Evolutionary conservation across 2,797 vertebrate genomes (phyloP).

Genomic region (Esox lucius): DNA sequence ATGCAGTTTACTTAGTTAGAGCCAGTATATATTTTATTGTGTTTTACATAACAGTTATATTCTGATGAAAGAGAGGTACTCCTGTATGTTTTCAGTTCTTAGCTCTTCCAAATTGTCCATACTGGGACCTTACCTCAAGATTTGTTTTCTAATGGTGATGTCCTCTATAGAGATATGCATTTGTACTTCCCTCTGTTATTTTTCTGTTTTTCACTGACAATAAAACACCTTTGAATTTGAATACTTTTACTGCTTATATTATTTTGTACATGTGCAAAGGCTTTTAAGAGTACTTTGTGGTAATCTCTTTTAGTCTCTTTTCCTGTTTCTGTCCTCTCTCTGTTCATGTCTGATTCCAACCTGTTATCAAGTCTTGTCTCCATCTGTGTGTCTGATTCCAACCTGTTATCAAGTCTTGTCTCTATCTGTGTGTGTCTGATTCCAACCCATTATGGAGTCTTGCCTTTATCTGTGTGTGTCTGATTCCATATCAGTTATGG

Average conservation of each 20-base stretch:
- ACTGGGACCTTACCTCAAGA: conserved; percentile 38
- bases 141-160: conserved; percentile 26
- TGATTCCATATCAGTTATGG: background rate
- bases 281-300: background rate
- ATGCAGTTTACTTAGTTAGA: conserved; percentile 33
- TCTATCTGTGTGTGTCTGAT: background rate
- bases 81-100: conserved; percentile 17
- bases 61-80: conserved; percentile 14
- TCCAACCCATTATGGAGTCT: background rate
- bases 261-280: background rate
- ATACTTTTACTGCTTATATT: conserved; percentile 2
- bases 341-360: background rate
- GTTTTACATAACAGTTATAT: conserved; percentile 2
- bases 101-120: conserved; percentile 30
- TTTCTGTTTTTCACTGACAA: conserved; percentile 51
- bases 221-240: conserved; percentile 32
- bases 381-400: too few species aligned
- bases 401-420: background rate
- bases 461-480: background rate
- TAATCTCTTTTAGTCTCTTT: background rate
- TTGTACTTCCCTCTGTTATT: conserved; percentile 27
- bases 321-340: background rate
- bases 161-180: conserved; percentile 17
- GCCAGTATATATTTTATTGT: conserved; percentile 26
- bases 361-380: background rate